Conservation (phyloP, 2,797 vertebrate species). For the Characodon lateralis region DNA sequence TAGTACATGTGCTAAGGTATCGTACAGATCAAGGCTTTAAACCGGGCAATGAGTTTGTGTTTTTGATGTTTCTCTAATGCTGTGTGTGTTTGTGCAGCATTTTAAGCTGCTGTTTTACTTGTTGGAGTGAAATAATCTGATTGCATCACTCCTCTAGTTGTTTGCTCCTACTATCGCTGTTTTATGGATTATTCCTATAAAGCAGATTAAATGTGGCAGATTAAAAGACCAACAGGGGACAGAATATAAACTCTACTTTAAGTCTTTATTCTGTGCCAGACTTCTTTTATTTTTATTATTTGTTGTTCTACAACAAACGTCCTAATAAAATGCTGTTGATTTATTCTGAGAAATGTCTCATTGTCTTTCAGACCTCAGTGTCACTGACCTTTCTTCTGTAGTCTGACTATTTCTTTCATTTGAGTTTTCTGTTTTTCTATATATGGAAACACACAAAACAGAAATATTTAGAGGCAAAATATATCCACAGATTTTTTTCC, state of each 20-base stretch:
- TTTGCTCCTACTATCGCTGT: constrained; percentile 14
- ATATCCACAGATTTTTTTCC: background rate
- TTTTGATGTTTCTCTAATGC: background rate
- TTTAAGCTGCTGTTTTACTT: constrained; percentile 51
- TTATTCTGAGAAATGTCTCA: background rate
- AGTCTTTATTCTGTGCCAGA: background rate
- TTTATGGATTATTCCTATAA: constrained; percentile 39
- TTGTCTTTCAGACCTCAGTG: background rate
- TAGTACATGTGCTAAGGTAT: background rate
- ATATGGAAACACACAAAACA: background rate
- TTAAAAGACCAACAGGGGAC: constrained; percentile 3
- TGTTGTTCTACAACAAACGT: background rate
- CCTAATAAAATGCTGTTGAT: background rate
- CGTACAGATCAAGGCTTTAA: constrained; percentile 26
- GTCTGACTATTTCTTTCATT: background rate
- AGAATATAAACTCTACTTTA: constrained; percentile 7
- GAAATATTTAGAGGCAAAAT: constrained; percentile 1
- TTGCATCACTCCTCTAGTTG: constrained; percentile 44
- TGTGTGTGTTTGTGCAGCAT: constrained; percentile 1
- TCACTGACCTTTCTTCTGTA: background rate
- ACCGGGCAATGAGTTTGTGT: background rate
- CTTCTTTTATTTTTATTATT: background rate
- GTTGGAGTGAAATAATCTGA: constrained; percentile 53
- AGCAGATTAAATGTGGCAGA: constrained; percentile 31
- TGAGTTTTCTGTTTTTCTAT: background rate